These are phyloP conservation scores for Mustela nigripes DNA, from an alignment of 2,113 vertebrate species.

Conservation along the genomic window DNA sequence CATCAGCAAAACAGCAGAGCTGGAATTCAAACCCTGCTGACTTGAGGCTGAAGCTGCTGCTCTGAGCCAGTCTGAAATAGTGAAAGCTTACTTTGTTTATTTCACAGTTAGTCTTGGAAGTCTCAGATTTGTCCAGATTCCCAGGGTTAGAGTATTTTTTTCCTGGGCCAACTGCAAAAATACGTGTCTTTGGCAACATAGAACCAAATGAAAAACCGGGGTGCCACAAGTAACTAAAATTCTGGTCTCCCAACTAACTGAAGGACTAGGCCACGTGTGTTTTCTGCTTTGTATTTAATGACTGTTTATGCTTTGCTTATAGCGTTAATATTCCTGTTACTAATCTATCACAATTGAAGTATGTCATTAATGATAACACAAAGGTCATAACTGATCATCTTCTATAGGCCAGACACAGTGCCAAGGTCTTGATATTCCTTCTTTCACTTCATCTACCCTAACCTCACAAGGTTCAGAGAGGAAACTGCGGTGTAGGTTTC, in stretches of 20 bases:
- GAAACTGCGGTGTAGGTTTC: neutral
- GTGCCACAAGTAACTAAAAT: neutral
- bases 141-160: neutral
- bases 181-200: neutral
- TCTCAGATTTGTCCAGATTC: neutral
- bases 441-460: neutral
- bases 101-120: constrained; percentile 11
- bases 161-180: neutral
- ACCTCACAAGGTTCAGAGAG: neutral
- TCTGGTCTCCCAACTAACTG: neutral
- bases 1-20: neutral
- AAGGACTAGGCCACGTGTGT: neutral
- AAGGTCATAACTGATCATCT: neutral
- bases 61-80: neutral
- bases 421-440: neutral
- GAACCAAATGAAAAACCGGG: neutral
- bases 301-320: constrained; percentile 18
- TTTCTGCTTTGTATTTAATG: neutral
- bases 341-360: neutral
- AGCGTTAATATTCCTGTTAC: neutral
- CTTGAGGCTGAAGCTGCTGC: neutral
- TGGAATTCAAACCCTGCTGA: neutral
- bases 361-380: neutral
- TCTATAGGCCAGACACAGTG: neutral
- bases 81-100: neutral